Conservation (phyloP, 2,888 invertebrate species). For the Cephus spinipes region DNA sequence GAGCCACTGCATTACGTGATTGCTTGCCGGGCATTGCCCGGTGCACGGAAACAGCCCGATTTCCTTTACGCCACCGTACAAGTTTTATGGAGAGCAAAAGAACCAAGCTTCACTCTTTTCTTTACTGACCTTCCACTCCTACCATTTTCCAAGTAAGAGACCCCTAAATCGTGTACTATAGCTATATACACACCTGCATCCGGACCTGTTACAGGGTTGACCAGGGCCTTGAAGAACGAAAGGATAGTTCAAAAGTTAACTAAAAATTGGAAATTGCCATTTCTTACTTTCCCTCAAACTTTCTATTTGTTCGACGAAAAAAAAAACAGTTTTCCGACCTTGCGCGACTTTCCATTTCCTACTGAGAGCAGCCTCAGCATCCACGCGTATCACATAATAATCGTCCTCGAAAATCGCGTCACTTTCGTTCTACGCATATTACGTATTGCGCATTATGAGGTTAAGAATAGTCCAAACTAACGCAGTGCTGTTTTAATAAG, state of each 20-base stretch:
- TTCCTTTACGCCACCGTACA: constrained; percentile 34
- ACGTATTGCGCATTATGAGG: background rate
- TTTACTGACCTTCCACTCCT: background rate
- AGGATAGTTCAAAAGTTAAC: constrained; percentile 54
- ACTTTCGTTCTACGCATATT: background rate
- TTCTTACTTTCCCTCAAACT: constrained; percentile 35
- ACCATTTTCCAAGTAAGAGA: background rate
- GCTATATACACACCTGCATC: too few species aligned
- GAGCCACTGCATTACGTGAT: constrained; percentile 57
- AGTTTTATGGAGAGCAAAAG: constrained; percentile 39
- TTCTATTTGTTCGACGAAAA: constrained; percentile 6
- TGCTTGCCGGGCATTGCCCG: constrained; percentile 34
- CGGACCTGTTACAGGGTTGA: background rate
- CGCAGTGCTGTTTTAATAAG: background rate
- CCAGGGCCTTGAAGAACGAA: background rate
- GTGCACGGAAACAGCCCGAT: constrained; percentile 24
- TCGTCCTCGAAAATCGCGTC: too few species aligned
- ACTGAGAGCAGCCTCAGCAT: too few species aligned
- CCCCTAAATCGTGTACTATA: background rate
- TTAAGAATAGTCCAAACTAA: background rate
- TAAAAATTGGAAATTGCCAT: constrained; percentile 53
- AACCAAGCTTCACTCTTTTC: background rate
- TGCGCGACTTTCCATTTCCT: too few species aligned
- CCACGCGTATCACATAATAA: too few species aligned
- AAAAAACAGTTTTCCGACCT: background rate